phyloP scores from a whole-genome alignment of 2,888 invertebrate species.

The Pristionchus fissidentatus region DNA sequence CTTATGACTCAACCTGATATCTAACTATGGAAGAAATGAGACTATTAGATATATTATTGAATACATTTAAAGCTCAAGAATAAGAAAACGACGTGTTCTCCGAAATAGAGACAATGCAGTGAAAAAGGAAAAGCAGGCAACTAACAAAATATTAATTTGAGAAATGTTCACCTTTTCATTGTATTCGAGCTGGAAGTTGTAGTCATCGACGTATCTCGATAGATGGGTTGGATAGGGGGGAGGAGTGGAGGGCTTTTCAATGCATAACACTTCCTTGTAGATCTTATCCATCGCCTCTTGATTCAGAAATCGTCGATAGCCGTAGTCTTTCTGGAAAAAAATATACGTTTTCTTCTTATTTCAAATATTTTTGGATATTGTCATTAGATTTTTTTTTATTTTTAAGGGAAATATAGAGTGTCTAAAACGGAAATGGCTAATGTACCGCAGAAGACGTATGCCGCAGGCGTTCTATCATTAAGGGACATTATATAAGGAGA shows the following conservation, averaged over 20 bases:
- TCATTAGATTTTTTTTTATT: too few relatives aligned
- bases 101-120: too few relatives aligned
- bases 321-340: not conserved
- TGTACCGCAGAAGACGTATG: too few relatives aligned
- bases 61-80: not conserved
- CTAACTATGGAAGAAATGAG: not conserved
- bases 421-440: too few relatives aligned
- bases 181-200: not conserved
- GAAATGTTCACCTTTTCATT: constrained; percentile 28
- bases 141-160: too few relatives aligned
- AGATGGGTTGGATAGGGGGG: not conserved
- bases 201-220: not conserved
- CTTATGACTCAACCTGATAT: too few relatives aligned
- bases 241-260: not conserved
- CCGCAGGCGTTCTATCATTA: too few relatives aligned
- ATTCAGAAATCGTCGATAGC: not conserved
- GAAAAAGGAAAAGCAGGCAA: too few relatives aligned
- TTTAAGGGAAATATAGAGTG: too few relatives aligned
- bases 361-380: too few relatives aligned
- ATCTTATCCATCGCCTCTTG: constrained; percentile 7
- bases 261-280: constrained; percentile 13
- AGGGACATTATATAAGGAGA: too few relatives aligned
- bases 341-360: too few relatives aligned
- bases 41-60: not conserved
- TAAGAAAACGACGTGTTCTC: not conserved